Conservation (phyloP, 1,140 invertebrate genomes). For the Vanessa tameamea region DNA sequence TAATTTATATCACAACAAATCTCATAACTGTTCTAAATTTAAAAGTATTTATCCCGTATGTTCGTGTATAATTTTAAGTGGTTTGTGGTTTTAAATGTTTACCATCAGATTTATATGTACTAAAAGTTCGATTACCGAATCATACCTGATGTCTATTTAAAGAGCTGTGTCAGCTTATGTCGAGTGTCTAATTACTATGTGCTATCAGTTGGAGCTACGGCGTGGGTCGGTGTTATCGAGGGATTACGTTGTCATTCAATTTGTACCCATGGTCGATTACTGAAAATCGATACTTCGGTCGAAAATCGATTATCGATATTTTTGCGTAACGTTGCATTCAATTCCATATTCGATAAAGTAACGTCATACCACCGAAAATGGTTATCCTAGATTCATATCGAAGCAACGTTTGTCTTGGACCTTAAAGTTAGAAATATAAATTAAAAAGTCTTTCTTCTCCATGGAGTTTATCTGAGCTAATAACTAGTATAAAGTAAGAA, state of each 20-base stretch:
- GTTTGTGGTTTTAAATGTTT: neutral
- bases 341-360: neutral
- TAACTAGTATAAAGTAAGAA: too few species aligned
- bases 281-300: neutral
- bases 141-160: constrained; percentile 9
- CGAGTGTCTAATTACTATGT: constrained; percentile 1
- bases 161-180: constrained; percentile 5
- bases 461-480: too few species aligned
- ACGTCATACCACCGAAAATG: neutral
- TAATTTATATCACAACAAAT: too few species aligned
- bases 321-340: neutral
- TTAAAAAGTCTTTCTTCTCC: too few species aligned
- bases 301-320: neutral
- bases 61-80: too few species aligned
- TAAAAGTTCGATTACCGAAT: neutral
- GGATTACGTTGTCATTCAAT: constrained; percentile 14
- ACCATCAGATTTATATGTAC: neutral
- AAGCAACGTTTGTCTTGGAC: neutral
- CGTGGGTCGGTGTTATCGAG: constrained; percentile 1
- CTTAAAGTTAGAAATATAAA: neutral
- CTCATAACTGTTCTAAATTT: too few species aligned
- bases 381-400: constrained; percentile 4
- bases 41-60: too few species aligned
- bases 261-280: neutral
- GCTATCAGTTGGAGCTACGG: neutral